Percentiles rank a stretch among this genome's conserved stretches.
Evolutionary conservation across 2,113 vertebrate genomes (phyloP).

Genomic region (Meles meles): DNA sequence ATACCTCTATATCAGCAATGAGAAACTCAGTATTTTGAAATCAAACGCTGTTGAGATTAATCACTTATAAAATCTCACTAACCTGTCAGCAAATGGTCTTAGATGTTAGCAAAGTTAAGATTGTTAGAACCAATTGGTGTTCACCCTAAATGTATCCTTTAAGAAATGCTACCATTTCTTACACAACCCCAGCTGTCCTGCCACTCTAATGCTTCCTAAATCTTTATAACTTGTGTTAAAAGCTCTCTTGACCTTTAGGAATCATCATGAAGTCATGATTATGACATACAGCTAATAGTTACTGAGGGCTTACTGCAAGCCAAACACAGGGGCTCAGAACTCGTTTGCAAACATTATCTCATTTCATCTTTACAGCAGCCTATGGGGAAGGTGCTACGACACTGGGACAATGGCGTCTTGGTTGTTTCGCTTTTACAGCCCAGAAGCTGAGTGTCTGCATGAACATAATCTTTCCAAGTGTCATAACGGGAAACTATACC

Average conservation of each 20-base stretch:
- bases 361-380: not conserved
- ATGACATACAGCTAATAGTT: not conserved
- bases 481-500: not conserved
- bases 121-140: not conserved
- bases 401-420: not conserved
- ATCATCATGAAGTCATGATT: not conserved
- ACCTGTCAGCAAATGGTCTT: conserved; percentile 33
- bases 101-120: not conserved
- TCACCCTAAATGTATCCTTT: conserved; percentile 24
- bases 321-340: not conserved
- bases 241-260: not conserved
- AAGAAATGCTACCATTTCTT: conserved; percentile 43
- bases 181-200: conserved; percentile 12
- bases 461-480: conserved; percentile 21
- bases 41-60: conserved; percentile 44
- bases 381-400: not conserved
- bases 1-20: not conserved
- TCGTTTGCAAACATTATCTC: not conserved
- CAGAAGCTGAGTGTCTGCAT: not conserved
- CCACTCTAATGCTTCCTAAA: conserved; percentile 25
- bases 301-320: not conserved
- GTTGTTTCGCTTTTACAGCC: conserved; percentile 32
- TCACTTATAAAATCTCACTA: conserved; percentile 18
- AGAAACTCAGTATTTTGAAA: conserved; percentile 42
- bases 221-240: conserved; percentile 8